Evolutionary conservation across 2,113 vertebrate species (phyloP).

Genomic region (Polypterus bichir): DNA sequence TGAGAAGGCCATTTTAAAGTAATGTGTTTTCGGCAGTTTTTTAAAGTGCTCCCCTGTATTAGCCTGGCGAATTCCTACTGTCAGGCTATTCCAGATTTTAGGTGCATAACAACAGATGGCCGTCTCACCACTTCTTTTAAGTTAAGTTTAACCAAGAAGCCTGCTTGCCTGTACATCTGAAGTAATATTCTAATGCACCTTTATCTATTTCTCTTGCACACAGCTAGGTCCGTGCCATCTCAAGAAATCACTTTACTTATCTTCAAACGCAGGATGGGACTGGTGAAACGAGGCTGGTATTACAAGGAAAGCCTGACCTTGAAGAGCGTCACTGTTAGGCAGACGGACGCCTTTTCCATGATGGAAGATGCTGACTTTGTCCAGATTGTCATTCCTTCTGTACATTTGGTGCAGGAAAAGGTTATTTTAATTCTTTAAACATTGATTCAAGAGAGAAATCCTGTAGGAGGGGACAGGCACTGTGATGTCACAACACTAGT

Average conservation of each 20-base stretch:
- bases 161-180: too few relatives aligned
- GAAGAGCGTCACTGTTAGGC: constrained; percentile 26
- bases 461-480: too few relatives aligned
- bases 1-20: too few relatives aligned
- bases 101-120: too few relatives aligned
- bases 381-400: constrained; percentile 28
- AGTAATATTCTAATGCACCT: background rate
- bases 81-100: too few relatives aligned
- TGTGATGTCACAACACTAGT: too few relatives aligned
- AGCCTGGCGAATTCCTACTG: too few relatives aligned
- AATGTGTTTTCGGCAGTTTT: too few relatives aligned
- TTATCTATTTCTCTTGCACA: background rate
- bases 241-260: constrained; percentile 34
- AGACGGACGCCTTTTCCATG: constrained; percentile 28
- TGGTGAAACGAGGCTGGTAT: constrained; percentile 37
- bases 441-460: too few relatives aligned
- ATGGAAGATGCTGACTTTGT: constrained; percentile 32
- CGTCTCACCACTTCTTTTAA: too few relatives aligned
- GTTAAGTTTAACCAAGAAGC: too few relatives aligned
- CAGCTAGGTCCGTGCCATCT: constrained; percentile 25
- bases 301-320: constrained; percentile 27
- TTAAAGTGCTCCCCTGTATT: too few relatives aligned
- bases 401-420: constrained; percentile 30
- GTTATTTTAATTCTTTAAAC: constrained; percentile 20
- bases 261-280: constrained; percentile 40